phyloP scores from a whole-genome alignment of 2,888 invertebrate species.

The Drosophila prolongata region DNA sequence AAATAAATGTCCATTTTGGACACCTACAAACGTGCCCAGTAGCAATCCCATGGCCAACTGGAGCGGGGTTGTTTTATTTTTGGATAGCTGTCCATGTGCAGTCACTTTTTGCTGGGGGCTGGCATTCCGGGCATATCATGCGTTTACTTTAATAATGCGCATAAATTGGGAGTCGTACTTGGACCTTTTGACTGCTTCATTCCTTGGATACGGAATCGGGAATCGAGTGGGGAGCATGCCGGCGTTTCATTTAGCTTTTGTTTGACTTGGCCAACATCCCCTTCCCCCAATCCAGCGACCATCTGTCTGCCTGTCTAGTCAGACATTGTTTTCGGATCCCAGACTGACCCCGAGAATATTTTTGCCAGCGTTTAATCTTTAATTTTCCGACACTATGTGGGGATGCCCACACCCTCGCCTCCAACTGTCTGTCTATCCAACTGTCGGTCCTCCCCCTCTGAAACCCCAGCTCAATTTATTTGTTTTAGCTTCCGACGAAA shows the following conservation, averaged over 20 bases:
- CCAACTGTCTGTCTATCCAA: constrained; percentile 60
- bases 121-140: constrained; percentile 69
- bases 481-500: constrained; percentile 60
- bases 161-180: constrained; percentile 68
- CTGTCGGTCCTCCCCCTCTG: constrained; percentile 47
- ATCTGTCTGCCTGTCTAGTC: constrained; percentile 57
- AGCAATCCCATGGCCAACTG: background rate
- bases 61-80: background rate
- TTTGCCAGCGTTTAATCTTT: constrained; percentile 73
- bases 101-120: constrained; percentile 36
- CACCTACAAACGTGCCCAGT: constrained; percentile 61
- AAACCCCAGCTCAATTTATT: constrained; percentile 62
- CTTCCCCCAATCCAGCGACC: constrained; percentile 7
- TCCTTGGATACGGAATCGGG: constrained; percentile 20
- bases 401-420: background rate
- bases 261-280: constrained; percentile 55
- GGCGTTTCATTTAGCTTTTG: constrained; percentile 75
- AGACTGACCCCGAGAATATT: constrained; percentile 66
- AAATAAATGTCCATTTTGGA: constrained; percentile 73
- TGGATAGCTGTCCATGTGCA: constrained; percentile 5
- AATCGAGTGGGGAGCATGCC: constrained; percentile 47
- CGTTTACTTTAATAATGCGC: constrained; percentile 80
- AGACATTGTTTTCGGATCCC: constrained; percentile 58
- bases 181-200: constrained; percentile 77
- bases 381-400: constrained; percentile 68